phyloP scores from a whole-genome alignment of 2,888 invertebrate species.

The Limnephilus lunatus region DNA sequence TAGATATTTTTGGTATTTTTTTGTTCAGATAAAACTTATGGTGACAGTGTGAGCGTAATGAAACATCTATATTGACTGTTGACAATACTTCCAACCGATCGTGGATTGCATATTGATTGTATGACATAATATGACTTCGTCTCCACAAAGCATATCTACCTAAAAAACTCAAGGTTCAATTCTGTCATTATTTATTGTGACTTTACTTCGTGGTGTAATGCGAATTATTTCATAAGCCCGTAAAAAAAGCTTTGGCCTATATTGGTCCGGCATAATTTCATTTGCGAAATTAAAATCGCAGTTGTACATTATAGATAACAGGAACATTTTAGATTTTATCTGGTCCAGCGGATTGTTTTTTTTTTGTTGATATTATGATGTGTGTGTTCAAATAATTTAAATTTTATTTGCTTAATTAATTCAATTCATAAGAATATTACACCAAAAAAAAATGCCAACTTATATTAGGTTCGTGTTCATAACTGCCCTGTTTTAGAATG shows the following conservation, averaged over 20 bases:
- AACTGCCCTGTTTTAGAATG: too few relatives aligned
- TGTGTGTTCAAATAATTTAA: too few relatives aligned
- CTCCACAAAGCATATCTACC: slow-evolving; percentile 4
- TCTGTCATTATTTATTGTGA: background rate
- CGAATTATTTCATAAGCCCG: background rate
- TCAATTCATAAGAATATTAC: too few relatives aligned
- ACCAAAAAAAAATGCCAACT: too few relatives aligned
- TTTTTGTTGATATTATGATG: background rate
- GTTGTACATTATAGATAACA: background rate
- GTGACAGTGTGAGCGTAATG: background rate
- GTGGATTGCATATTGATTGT: slow-evolving; percentile 27
- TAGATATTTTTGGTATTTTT: too few relatives aligned
- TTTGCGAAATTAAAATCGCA: background rate
- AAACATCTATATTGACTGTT: slow-evolving; percentile 15
- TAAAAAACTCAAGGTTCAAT: slow-evolving; percentile 29
- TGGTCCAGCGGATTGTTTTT: background rate
- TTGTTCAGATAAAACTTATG: background rate
- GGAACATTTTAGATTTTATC: background rate
- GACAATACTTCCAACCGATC: background rate
- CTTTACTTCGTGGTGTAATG: slow-evolving; percentile 6
- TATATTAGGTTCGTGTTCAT: too few relatives aligned
- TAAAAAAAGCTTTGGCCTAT: background rate
- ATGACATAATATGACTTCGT: slow-evolving; percentile 33
- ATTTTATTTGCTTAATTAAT: too few relatives aligned
- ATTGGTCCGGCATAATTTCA: background rate